Base-by-base conservation (phyloP, 1,140 invertebrate genomes). In the Drosophila pectinifera region DNA sequence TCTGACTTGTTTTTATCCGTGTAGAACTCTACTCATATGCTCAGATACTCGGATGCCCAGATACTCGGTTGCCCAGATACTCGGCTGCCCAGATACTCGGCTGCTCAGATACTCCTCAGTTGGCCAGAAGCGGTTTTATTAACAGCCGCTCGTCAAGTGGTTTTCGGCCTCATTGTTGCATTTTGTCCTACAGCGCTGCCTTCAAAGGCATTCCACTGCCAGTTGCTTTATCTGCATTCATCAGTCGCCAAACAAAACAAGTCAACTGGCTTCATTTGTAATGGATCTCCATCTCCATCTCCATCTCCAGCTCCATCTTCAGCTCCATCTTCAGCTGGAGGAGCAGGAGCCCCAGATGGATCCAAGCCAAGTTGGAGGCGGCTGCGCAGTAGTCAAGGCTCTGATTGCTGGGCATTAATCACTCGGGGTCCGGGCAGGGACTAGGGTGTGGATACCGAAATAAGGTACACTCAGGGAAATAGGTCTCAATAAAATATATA, bases 211-310 rank as follows among this genome's bases (percentile, higher is more conserved):
- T 85, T 85, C 82, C 81, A n/a, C 41, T 36, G 39, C 18, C 43
- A 45, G 69, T 72, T 38, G 68, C 80, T 85, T 85, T 85, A 85
- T 85, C 82, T 88, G 82, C 83, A 82, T 86, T 86, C 82, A 85
- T 86, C 83, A 86, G 83, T 88, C 79, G 83, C 83, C 83, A 77
- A 77, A 77, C 74, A 77, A 77, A 77, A 77, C 73, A 76, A 77
- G 74, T 77, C 74, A 77, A 77, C 74, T 77, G 74, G 73, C 74
- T 77, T 77, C 74, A 77, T 77, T 77, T 77, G 74, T 86, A 86
- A 86, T 86, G 83, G 83, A 83, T 61, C 56, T 62, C 24, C 34
- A 14, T 26, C 45, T 43, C 42, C 18, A 13, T 10, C 8, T 1
- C 6, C 16, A 20, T 31, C 28, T 31, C 28, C 7, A 8, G 10